These are phyloP conservation scores for Drosophila sproati DNA, from an alignment of 1,140 invertebrate species.

Conservation along the genomic window DNA sequence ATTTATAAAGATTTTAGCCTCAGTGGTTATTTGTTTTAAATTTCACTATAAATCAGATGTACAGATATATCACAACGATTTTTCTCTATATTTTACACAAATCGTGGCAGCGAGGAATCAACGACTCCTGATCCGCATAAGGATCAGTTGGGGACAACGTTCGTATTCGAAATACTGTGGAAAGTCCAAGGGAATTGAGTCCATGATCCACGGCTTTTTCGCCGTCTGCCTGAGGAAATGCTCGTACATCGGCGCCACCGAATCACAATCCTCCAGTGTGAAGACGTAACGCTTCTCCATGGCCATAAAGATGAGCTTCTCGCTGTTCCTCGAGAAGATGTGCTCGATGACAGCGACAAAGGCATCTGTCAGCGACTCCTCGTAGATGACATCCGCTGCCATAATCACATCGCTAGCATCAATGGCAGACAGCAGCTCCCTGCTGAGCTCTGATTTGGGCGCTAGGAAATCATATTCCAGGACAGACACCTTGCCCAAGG, in stretches of 20 bases:
- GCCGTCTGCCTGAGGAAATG: conserved; percentile 88
- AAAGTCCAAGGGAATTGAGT: conserved; percentile 89
- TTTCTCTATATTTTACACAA: background rate
- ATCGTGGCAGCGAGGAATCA: background rate
- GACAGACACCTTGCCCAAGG: conserved; percentile 85
- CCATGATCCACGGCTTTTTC: conserved; percentile 86
- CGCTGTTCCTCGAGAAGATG: conserved; percentile 87
- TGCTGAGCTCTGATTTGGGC: conserved; percentile 83
- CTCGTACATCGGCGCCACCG: conserved; percentile 93
- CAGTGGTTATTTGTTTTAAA: no score
- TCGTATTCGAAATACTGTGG: conserved; percentile 94
- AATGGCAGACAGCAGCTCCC: conserved; percentile 85
- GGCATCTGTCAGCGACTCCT: conserved; percentile 92
- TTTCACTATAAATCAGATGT: background rate
- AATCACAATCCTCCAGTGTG: conserved; percentile 91
- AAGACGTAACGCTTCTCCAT: conserved; percentile 95
- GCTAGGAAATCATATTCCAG: conserved; percentile 89
- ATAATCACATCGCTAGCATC: conserved; percentile 87
- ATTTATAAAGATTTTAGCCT: no score
- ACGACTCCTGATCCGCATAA: conserved; percentile 88
- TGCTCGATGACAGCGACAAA: conserved; percentile 91
- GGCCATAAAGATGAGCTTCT: conserved; percentile 90
- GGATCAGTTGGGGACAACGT: conserved; percentile 90
- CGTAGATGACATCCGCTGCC: conserved; percentile 95
- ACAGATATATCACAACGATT: no score